These are phyloP conservation scores for Misgurnus anguillicaudatus DNA, from an alignment of 2,113 vertebrate species.

Conservation along the genomic window DNA sequence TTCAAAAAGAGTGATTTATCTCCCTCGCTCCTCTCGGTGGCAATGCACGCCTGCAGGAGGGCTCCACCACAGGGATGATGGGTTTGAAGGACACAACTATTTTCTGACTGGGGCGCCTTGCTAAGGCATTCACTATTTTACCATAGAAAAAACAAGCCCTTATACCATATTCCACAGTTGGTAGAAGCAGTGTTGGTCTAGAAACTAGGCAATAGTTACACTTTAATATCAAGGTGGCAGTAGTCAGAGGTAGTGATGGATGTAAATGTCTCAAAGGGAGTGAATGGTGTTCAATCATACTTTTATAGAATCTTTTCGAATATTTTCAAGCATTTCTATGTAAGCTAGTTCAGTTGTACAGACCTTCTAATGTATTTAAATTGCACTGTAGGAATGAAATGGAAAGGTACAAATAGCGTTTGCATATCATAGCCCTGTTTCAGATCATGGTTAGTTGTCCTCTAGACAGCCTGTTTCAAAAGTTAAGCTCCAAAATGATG, in stretches of 20 bases:
- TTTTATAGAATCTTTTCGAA: neutral
- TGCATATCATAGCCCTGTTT: no score
- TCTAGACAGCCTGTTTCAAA: no score
- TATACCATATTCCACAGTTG: neutral
- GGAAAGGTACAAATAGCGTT: no score
- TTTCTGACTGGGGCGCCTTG: neutral
- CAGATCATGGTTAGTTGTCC: no score
- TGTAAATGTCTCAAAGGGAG: neutral
- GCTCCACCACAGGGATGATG: neutral
- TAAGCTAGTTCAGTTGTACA: no score
- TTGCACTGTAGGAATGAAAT: no score
- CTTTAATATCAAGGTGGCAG: neutral
- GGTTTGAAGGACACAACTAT: slow-evolving; percentile 28
- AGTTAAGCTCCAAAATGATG: no score
- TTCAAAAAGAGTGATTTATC: slow-evolving; percentile 1
- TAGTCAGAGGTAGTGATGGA: neutral
- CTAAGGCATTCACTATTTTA: neutral
- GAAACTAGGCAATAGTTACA: neutral
- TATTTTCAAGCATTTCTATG: neutral
- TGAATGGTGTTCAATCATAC: neutral
- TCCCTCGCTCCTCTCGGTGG: slow-evolving; percentile 25
- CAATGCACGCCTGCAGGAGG: neutral
- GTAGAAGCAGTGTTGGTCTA: neutral
- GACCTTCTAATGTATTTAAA: no score
- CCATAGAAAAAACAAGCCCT: neutral